These are phyloP conservation scores for Ophiothrix spiculata DNA, from an alignment of 35 echinoderm and acorn worm species.

Conservation along the genomic window DNA sequence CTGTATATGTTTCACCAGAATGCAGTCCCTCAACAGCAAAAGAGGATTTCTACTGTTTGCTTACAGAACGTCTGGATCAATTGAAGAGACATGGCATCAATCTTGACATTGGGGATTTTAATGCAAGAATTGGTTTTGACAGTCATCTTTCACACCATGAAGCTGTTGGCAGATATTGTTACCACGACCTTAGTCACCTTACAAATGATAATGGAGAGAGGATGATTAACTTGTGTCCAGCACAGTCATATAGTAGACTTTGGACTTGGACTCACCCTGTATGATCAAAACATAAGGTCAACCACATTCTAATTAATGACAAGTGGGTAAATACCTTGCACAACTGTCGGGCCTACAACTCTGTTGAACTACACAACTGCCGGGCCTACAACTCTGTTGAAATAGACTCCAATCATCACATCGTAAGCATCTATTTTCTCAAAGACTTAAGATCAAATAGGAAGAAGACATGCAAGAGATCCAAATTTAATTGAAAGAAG, in stretches of 20 bases:
- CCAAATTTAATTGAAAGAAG: too few species aligned
- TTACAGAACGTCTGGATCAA: too few species aligned
- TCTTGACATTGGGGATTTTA: neutral
- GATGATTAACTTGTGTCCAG: slow-evolving; percentile 23
- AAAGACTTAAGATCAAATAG: too few species aligned
- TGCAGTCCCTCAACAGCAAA: too few species aligned
- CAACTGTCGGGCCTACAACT: slow-evolving; percentile 34
- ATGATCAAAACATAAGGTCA: slow-evolving; percentile 12
- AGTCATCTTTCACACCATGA: neutral
- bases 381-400: too few species aligned
- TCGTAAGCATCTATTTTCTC: slow-evolving; percentile 33
- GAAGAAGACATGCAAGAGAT: too few species aligned
- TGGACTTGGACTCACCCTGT: slow-evolving; percentile 32
- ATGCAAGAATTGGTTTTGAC: neutral
- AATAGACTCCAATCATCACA: slow-evolving; percentile 26
- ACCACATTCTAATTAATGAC: slow-evolving; percentile 21
- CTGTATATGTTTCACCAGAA: too few species aligned
- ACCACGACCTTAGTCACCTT: slow-evolving; percentile 12
- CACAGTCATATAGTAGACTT: neutral
- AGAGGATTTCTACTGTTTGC: too few species aligned
- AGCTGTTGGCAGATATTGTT: slow-evolving; percentile 1
- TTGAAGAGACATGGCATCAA: too few species aligned
- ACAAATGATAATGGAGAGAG: slow-evolving; percentile 17
- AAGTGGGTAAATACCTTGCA: slow-evolving; percentile 19
- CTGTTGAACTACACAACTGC: slow-evolving; percentile 34